Conservation (phyloP, 2,797 vertebrate species). For the Todus mexicanus region DNA sequence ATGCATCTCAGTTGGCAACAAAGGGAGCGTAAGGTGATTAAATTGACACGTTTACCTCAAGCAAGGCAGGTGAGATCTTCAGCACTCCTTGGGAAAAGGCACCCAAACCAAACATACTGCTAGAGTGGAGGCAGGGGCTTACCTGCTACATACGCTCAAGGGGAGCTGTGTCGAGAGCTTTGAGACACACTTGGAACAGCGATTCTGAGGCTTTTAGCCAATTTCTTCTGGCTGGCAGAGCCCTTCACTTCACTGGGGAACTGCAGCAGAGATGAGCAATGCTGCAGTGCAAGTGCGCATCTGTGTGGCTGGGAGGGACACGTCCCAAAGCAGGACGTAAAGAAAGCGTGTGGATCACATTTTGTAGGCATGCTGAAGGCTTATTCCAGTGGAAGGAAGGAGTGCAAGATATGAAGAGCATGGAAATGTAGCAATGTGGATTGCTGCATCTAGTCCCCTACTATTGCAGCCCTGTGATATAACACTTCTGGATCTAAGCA, state of each 20-base stretch:
- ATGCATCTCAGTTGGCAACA: neutral
- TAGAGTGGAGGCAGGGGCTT: neutral
- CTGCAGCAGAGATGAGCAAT: neutral
- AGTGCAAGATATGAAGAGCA: neutral
- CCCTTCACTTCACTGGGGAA: neutral
- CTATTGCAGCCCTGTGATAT: neutral
- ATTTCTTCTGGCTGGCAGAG: neutral
- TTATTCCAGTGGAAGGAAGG: neutral
- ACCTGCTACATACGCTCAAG: fast-evolving
- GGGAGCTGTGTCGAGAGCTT: neutral
- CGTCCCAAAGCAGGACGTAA: neutral
- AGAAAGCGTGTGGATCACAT: fast-evolving
- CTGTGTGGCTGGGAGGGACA: neutral
- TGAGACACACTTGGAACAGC: neutral
- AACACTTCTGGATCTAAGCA: neutral
- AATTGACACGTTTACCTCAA: neutral
- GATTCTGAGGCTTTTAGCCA: neutral
- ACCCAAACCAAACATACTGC: neutral
- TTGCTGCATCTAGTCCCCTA: neutral
- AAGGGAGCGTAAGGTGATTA: neutral
- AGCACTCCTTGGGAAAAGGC: neutral
- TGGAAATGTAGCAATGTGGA: neutral
- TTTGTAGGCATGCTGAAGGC: neutral
- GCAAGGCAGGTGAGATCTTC: neutral
- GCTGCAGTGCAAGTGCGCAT: neutral